Evolutionary conservation across 2,113 vertebrate genomes (phyloP), one percentile per base, ranked within the genome.

Genomic region (Etheostoma spectabile): DNA sequence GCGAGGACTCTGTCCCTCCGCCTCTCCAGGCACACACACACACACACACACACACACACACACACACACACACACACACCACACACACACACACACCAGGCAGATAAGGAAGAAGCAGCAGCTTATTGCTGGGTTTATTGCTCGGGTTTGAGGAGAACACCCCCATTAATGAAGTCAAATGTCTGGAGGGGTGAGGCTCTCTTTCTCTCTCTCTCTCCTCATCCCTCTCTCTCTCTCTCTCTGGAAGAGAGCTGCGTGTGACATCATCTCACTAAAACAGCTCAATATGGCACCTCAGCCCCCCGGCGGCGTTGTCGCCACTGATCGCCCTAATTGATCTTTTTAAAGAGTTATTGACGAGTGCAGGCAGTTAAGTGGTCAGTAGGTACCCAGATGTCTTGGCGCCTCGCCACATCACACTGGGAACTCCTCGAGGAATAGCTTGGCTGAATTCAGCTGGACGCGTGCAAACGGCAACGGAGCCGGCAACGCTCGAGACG

Each of bases 321-420:
- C 86, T 82, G 88, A 91, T 90, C 86, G 75, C 74, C 56, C 79
- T 81, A 89, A 94, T 90, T 88, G 91, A 92, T 92, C 89, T 83
- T 87, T 89, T 88, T 88, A 92, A 93, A 91, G 90, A 90, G 88
- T 83, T 92, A 92, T 91, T 85, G 91, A 92, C 67, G 76, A 86
- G 85, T 5, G 55, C 69, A 74, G 79, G 79, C 88, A 72, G 87
- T 84, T 85, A 89, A 90, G 85, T 87, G 90, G 88, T 89, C 90
- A 68, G 82, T 22, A 76, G 82, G 74, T 46, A 62, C 69, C 78
- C 83, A 67, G 82, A 82, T 61, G 83, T 70, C 83, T 83, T 42
- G 2, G 69, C 0, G 49, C 30, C 65, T 78, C 49, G 5, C 45
- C 46, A 5, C 24, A 61, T 79, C 55, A 12, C 46, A 48, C 78